Evolutionary conservation across 2,113 vertebrate genomes (phyloP).

Genomic region (Neodon shergylaensis): DNA sequence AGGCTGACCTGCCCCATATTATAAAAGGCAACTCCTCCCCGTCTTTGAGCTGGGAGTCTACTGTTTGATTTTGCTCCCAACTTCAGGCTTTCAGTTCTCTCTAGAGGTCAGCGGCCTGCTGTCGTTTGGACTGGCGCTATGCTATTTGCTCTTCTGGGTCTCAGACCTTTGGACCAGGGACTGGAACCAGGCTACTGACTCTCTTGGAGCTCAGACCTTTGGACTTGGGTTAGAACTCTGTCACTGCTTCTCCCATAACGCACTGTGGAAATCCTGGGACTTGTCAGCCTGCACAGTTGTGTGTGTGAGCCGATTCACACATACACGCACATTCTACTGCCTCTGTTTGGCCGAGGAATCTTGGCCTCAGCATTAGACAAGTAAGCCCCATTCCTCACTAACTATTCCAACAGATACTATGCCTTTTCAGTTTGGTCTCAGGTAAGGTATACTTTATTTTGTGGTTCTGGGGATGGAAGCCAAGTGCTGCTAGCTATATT

Average conservation of each 20-base stretch:
- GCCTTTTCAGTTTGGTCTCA: slow-evolving; percentile 17
- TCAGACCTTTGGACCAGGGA: neutral
- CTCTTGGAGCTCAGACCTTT: neutral
- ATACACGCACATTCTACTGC: neutral
- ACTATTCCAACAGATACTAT: neutral
- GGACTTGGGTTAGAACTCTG: neutral
- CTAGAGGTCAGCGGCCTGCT: neutral
- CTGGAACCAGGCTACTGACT: neutral
- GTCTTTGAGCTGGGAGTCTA: neutral
- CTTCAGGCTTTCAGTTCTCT: neutral
- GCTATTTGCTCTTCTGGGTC: neutral
- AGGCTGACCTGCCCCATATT: neutral
- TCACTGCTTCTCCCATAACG: neutral
- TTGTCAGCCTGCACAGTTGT: neutral
- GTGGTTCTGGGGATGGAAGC: neutral
- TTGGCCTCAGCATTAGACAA: neutral
- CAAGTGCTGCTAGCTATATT: neutral
- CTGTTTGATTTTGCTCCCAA: neutral
- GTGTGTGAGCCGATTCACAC: neutral
- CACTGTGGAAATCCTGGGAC: neutral
- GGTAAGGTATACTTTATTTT: neutral
- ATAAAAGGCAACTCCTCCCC: neutral
- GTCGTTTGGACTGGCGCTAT: neutral
- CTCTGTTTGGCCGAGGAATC: slow-evolving; percentile 43
- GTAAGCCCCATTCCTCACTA: neutral